phyloP scores from a whole-genome alignment of 2,113 vertebrate species.

The Dunckerocampus dactyliophorus region DNA sequence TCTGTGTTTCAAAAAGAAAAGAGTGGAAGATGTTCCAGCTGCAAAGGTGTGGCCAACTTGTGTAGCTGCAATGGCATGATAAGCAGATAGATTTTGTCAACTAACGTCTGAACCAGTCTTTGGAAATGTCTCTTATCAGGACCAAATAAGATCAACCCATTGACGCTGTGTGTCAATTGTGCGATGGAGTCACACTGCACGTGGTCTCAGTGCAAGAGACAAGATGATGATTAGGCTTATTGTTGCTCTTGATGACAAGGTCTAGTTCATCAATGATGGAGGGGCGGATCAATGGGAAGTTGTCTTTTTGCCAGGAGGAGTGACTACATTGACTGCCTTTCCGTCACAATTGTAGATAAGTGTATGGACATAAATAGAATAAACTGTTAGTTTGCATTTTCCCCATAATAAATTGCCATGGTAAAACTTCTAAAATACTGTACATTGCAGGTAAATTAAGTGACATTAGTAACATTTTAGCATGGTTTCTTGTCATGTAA shows the following conservation, averaged over 20 bases:
- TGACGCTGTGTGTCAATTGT: conserved; percentile 30
- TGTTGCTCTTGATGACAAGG: conserved; percentile 47
- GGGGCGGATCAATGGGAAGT: conserved; percentile 14
- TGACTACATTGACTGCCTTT: conserved; percentile 25
- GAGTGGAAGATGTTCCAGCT: no score
- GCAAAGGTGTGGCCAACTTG: no score
- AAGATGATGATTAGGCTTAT: conserved; percentile 31
- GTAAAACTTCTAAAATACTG: no score
- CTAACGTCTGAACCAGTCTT: no score
- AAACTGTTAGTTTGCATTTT: not conserved
- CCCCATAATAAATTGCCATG: not conserved
- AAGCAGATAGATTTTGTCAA: no score
- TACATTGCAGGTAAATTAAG: not conserved
- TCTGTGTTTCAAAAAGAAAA: no score
- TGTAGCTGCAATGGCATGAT: no score
- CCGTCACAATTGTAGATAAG: conserved; percentile 13
- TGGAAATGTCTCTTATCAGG: no score
- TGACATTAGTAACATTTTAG: no score
- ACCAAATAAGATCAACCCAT: no score
- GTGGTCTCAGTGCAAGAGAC: conserved; percentile 33
- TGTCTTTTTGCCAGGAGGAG: no score
- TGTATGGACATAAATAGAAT: not conserved
- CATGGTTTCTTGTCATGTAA: not conserved
- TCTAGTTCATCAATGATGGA: conserved; percentile 48
- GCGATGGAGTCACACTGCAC: conserved; percentile 17